Evolutionary conservation across 2,797 vertebrate species (phyloP), one percentile per base, ranked within the genome.

Genomic region (Platyrinchus mystaceus): DNA sequence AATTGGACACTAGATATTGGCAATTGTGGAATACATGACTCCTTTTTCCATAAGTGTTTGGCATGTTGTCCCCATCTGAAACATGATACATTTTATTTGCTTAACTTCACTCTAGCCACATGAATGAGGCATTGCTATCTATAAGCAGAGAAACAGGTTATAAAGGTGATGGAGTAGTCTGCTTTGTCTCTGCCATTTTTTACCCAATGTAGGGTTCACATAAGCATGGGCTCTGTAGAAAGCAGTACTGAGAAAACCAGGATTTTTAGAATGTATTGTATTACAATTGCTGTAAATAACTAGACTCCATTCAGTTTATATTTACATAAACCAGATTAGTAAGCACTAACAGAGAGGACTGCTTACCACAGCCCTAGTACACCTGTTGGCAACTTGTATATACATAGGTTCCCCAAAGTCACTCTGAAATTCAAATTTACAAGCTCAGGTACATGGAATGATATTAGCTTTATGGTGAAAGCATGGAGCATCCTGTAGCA

Each of bases 11-110:
- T 30, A 34, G 6, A 22, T 34, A 8, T 16, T 53, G 14, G 14
- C 2, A 14, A 1, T 7, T 24, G 5, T 32, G 24, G 26, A n/a
- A 62, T 12, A 43, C 2, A 4, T 7, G 8, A 30, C 10, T 5
- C 20, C 14, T 28, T 47, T 43, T n/a, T 16, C 30, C 10, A 17
- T 1, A 46, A 14, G 8, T 0, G 2, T 66, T 62, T 24, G 18
- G 20, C 19, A 12, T 12, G 37, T 36, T 2, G 10, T 17, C 21
- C 5, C 18, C 7, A 13, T 30, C n/a, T 8, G 1, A 77, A 62
- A 43, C 6, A 34, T 0, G 15, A 60, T 41, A 21, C 12, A 27
- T 55, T 78, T 50, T 9, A 19, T 60, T 68, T 82, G 14, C 41
- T 78, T n/a, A 55, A 15, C 28, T 37, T 59, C 9, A 14, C 36